These are phyloP conservation scores for Vireo altiloquus DNA, from an alignment of 2,113 vertebrate species.

Conservation along the genomic window DNA sequence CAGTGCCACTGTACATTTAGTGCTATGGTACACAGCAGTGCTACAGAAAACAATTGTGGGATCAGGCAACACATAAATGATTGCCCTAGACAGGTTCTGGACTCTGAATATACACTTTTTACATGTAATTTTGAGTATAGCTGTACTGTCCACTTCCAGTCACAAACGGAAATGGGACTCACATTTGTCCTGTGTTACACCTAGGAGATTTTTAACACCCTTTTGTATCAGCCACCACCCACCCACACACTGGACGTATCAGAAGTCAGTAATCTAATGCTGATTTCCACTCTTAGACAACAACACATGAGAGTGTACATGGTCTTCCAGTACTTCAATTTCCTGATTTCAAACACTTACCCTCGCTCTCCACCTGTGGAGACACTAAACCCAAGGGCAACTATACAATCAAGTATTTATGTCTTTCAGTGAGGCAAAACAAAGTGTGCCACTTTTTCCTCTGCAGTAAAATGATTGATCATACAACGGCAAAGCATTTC, in stretches of 20 bases:
- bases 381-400: not conserved
- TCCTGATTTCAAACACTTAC: not conserved
- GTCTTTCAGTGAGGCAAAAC: not conserved
- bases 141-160: not conserved
- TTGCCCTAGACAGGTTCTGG: not conserved
- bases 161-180: not conserved
- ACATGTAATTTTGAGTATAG: not conserved
- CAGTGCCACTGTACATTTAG: not conserved
- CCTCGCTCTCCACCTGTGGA: not conserved
- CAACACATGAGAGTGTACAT: rapidly evolving
- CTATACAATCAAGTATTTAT: not conserved
- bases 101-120: not conserved
- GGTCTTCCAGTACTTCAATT: not conserved
- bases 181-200: not conserved
- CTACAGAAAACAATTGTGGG: not conserved
- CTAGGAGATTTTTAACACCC: not conserved
- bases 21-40: not conserved
- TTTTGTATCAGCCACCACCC: not conserved
- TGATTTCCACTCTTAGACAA: not conserved
- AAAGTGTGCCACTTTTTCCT: not conserved
- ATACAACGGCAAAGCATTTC: not conserved
- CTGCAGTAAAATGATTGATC: not conserved
- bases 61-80: not conserved
- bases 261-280: not conserved
- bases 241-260: not conserved